Evolutionary conservation across 2,113 vertebrate species (phyloP).

Genomic region (Calyptommatus sinebrachiatus): DNA sequence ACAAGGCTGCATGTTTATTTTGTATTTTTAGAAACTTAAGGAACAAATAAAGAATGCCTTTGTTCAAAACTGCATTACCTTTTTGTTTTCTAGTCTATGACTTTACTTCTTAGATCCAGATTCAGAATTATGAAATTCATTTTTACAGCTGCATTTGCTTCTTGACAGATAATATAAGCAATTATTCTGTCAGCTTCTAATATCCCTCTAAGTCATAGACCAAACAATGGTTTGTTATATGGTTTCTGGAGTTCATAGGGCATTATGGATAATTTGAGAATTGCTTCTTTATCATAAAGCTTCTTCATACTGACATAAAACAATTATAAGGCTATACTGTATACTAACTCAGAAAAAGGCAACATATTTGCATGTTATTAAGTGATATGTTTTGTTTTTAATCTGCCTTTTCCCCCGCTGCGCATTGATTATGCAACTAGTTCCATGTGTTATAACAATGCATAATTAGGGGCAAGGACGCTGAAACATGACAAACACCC

Average conservation of each 20-base stretch:
- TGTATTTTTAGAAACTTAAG: not conserved
- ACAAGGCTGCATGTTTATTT: not conserved
- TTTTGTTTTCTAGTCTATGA: not conserved
- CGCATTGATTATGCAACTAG: slow-evolving; percentile 26
- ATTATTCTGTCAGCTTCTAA: slow-evolving; percentile 54
- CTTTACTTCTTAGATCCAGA: slow-evolving; percentile 26
- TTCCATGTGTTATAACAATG: slow-evolving; percentile 32
- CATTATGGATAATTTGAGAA: slow-evolving; percentile 34
- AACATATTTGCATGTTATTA: slow-evolving; percentile 10
- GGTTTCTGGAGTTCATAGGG: slow-evolving; percentile 36
- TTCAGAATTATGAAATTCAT: slow-evolving; percentile 34
- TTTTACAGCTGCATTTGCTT: slow-evolving; percentile 44
- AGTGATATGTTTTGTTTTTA: slow-evolving; percentile 22
- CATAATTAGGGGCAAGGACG: slow-evolving; percentile 26
- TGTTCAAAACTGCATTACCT: not conserved
- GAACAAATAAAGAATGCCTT: not conserved
- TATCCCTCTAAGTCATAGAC: slow-evolving; percentile 37
- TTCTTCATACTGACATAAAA: not conserved
- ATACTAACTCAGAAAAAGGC: not conserved
- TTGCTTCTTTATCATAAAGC: slow-evolving; percentile 35
- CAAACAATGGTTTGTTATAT: slow-evolving; percentile 36
- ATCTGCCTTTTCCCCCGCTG: not conserved
- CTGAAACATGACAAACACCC: not conserved
- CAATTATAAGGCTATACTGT: not conserved
- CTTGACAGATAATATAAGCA: slow-evolving; percentile 51